Evolutionary conservation across 2,888 invertebrate species (phyloP).

Genomic region (Phyllotreta cruciferae): DNA sequence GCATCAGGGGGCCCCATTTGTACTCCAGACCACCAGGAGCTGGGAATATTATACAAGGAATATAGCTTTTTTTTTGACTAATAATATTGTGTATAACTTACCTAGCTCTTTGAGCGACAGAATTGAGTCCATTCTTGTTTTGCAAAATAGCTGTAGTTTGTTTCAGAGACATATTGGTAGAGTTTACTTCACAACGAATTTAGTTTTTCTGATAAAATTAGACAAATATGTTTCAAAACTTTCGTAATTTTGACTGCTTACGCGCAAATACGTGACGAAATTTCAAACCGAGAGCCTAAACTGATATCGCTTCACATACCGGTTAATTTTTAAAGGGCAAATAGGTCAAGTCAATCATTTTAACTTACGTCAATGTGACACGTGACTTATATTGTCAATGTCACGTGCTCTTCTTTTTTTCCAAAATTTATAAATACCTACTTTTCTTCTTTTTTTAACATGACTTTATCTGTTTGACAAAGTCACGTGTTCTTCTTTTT

Average conservation of each 20-base stretch:
- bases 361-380: slow-evolving; percentile 15
- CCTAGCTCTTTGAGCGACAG: slow-evolving; percentile 46
- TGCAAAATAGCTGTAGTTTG: slow-evolving; percentile 44
- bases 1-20: slow-evolving; percentile 98
- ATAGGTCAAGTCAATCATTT: slow-evolving; percentile 16
- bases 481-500: slow-evolving; percentile 10
- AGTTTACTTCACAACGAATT: neutral
- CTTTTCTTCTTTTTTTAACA: too few species aligned
- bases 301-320: neutral
- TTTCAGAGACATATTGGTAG: slow-evolving; percentile 45
- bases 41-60: slow-evolving; percentile 52
- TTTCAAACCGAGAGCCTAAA: neutral
- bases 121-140: slow-evolving; percentile 45
- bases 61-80: neutral
- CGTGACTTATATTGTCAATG: neutral
- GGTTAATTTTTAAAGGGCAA: slow-evolving; percentile 14
- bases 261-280: neutral
- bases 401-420: slow-evolving; percentile 9
- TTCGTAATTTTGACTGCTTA: neutral
- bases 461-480: too few species aligned
- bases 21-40: slow-evolving; percentile 88
- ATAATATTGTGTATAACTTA: slow-evolving; percentile 34
- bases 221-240: neutral
- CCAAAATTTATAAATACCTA: too few species aligned
- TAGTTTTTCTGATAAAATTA: too few species aligned